Evolutionary conservation across 2,888 invertebrate genomes (phyloP).

Genomic region (Diabrotica balteata): DNA sequence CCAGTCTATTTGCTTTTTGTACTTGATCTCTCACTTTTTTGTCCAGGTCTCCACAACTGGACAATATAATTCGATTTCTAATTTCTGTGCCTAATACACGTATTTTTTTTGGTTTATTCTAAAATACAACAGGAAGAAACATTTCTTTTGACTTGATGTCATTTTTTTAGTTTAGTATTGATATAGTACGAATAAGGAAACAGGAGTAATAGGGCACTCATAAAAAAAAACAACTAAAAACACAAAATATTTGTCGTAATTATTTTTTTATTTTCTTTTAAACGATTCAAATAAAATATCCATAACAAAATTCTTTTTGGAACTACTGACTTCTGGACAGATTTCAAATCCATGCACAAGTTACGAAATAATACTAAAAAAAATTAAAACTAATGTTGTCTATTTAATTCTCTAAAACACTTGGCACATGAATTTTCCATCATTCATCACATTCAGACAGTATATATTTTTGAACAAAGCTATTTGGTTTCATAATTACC

Average conservation of each 20-base stretch:
- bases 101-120: no score
- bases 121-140: no score
- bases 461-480: conserved; percentile 11
- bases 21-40: no score
- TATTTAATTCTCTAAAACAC: conserved; percentile 20
- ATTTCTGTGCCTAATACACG: no score
- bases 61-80: no score
- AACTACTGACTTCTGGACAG: conserved; percentile 42
- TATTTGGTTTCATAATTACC: conserved; percentile 13
- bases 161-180: no score
- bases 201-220: neutral
- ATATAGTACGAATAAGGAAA: no score
- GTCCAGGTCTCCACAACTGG: no score
- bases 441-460: conserved; percentile 21
- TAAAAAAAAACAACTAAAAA: neutral
- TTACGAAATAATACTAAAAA: conserved; percentile 31
- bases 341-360: conserved; percentile 39
- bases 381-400: conserved; percentile 22
- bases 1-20: no score
- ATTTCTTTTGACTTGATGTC: no score
- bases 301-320: conserved; percentile 26
- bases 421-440: conserved; percentile 39
- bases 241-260: neutral
- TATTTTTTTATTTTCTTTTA: conserved; percentile 19
- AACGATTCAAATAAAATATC: conserved; percentile 26